Base-by-base conservation (phyloP, 2,797 vertebrate genomes). In the Ataeniobius toweri region DNA sequence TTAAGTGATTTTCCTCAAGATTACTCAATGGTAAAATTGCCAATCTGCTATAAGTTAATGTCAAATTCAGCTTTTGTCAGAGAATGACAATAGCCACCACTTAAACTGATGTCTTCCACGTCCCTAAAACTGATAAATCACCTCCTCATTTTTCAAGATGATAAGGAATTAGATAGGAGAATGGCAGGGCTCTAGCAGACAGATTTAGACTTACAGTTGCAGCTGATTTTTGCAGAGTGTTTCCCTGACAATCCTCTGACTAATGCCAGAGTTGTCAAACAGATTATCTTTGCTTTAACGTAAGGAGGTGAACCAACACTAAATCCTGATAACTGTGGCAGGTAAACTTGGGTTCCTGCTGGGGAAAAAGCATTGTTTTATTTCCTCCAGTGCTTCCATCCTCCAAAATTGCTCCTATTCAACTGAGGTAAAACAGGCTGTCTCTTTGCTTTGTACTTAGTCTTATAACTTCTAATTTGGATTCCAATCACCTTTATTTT, bases 401-500 rank as follows among this genome's bases (percentile, higher is more conserved):
- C 61, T 73, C 51, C 28, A 24, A 85, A 82, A 56, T 74, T 75
- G 41, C 74, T 73, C 44, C 68, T 76, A 73, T 80, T 89, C 82
- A 83, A 73, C 36, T 22, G 41, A 80, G 81, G 50, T 74, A 88
- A 89, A 71, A 87, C 65, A 67, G 65, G 72, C 73, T 74, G 76
- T 87, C 90, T 86, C 83, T 84, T 85, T 88, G 74, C 73, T 82
- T 20, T 69, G 80, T 72, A 71, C 31, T 80, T 76, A 71, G 71
- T 80, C 68, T 87, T 91, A 89, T 91, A 73, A 94, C 93, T 90
- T 94, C 92, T 89, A 88, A 94, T 92, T 90, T 86, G 79, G 77
- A 93, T 89, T 93, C 91, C 84, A 91, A 92, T 92, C 88, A 89
- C 85, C 74, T 76, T 81, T 75, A 81, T 89, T 86, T 81, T 73